phyloP scores from a whole-genome alignment of 2,113 vertebrate genomes.

The Hippocampus guttulatus region DNA sequence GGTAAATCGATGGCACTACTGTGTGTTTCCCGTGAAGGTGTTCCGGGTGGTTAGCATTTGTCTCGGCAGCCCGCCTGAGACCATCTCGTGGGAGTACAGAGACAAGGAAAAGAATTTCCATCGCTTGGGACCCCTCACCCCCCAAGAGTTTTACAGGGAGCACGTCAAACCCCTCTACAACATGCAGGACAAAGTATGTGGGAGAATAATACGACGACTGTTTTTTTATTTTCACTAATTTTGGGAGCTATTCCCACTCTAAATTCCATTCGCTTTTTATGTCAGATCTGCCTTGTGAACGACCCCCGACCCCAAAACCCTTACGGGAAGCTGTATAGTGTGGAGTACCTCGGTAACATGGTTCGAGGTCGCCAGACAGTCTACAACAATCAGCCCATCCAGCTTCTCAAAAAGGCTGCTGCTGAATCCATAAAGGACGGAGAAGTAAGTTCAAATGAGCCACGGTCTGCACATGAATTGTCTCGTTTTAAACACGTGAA shows the following conservation, averaged over 20 bases:
- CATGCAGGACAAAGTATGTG: constrained; percentile 88
- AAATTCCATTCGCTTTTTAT: not conserved
- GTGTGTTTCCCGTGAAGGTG: constrained; percentile 70
- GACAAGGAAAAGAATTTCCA: constrained; percentile 97
- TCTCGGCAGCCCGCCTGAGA: constrained; percentile 90
- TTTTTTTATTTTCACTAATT: constrained; percentile 40
- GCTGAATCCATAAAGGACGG: constrained; percentile 91
- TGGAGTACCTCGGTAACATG: constrained; percentile 94
- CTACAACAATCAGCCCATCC: constrained; percentile 93
- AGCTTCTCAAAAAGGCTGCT: constrained; percentile 85
- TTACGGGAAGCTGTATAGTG: constrained; percentile 86
- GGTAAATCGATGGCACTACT: not conserved
- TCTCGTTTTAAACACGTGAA: not conserved
- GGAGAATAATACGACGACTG: constrained; percentile 41
- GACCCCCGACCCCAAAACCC: constrained; percentile 91
- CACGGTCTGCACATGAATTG: not conserved
- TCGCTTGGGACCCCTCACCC: constrained; percentile 84
- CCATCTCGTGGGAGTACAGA: constrained; percentile 92
- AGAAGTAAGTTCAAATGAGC: constrained; percentile 73
- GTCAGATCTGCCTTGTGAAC: constrained; percentile 92
- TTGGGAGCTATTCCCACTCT: constrained; percentile 72
- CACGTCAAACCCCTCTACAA: constrained; percentile 94
- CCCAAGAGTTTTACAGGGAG: constrained; percentile 86
- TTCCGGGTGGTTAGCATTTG: constrained; percentile 91
- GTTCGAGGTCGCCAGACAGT: constrained; percentile 80